Conservation (phyloP, 2,113 vertebrate species). For the Phycodurus eques region DNA sequence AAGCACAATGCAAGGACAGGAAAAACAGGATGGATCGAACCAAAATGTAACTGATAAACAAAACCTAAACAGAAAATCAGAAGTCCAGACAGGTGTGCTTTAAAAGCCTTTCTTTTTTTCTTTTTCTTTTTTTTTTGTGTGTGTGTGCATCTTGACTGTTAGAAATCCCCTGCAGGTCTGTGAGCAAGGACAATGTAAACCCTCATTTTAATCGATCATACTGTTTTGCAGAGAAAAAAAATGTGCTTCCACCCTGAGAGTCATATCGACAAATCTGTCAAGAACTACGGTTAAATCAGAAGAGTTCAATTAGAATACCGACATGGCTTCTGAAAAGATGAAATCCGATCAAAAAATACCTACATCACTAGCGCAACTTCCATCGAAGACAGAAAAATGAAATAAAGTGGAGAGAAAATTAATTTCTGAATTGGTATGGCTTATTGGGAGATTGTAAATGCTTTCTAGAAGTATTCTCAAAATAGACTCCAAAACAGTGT, state of each 20-base stretch:
- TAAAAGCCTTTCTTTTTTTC: neutral
- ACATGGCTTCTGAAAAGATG: neutral
- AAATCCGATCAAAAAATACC: constrained; percentile 2
- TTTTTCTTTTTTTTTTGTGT: neutral
- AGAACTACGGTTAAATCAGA: neutral
- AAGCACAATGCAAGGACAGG: neutral
- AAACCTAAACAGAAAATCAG: neutral
- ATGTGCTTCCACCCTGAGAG: neutral
- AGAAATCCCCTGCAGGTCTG: neutral
- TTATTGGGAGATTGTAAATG: constrained; percentile 10
- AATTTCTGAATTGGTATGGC: neutral
- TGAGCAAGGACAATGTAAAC: neutral
- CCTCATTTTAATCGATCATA: neutral
- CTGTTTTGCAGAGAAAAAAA: neutral
- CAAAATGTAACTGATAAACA: neutral
- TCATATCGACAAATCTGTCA: constrained; percentile 1
- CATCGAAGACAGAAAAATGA: neutral
- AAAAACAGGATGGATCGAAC: neutral
- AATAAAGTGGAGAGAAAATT: constrained; percentile 1
- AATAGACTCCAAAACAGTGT: constrained; percentile 20
- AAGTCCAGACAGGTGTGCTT: neutral
- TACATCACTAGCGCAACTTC: neutral
- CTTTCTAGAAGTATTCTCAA: constrained; percentile 19
- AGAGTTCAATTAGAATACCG: neutral
- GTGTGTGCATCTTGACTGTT: neutral